Evolutionary conservation across 2,888 invertebrate genomes (phyloP).

Genomic region (Girardia tigrina): DNA sequence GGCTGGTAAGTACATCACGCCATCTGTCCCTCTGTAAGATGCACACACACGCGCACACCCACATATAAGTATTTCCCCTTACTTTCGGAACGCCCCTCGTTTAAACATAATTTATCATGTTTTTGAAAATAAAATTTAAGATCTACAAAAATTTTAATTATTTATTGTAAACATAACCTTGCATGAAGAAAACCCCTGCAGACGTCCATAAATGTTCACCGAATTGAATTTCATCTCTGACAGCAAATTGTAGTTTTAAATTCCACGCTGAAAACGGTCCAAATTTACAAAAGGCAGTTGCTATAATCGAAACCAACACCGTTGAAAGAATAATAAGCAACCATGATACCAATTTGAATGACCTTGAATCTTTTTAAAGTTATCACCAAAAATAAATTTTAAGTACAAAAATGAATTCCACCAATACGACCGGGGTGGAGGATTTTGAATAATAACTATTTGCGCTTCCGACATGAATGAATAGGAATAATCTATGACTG

Average conservation of each 20-base stretch:
- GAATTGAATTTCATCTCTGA: background rate
- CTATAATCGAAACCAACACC: background rate
- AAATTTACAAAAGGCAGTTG: background rate
- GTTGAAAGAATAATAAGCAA: background rate
- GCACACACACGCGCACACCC: no score
- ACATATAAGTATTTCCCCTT: no score
- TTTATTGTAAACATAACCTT: background rate
- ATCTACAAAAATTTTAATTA: no score
- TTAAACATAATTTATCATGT: no score
- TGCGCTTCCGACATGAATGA: background rate
- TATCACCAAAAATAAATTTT: background rate
- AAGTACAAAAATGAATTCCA: slow-evolving; percentile 12
- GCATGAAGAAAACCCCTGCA: background rate
- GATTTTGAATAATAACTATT: background rate
- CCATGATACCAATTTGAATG: background rate
- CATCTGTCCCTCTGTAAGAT: no score
- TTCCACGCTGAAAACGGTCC: background rate
- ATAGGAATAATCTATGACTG: background rate
- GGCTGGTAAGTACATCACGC: no score
- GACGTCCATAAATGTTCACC: slow-evolving; percentile 11
- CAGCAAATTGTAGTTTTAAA: slow-evolving; percentile 2
- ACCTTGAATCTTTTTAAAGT: background rate
- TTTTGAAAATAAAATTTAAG: no score
- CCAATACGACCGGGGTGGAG: background rate
- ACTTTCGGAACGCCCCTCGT: no score